Evolutionary conservation across 1,140 invertebrate genomes (phyloP), one percentile per base, ranked within the genome.

Genomic region (Papilio polytes): DNA sequence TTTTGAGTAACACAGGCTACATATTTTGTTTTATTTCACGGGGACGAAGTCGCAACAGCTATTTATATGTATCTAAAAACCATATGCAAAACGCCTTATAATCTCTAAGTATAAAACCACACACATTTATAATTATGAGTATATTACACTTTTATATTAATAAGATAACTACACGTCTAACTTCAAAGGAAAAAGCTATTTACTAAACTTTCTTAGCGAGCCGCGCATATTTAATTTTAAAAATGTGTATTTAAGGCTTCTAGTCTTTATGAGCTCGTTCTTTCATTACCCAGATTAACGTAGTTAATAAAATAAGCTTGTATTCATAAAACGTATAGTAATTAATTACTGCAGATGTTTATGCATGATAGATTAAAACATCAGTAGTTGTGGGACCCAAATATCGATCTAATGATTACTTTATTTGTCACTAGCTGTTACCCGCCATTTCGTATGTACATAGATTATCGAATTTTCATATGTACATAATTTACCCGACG

Each of bases 221-320:
- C 12, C 12, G 26, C 63, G 63, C 63, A 18, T 70, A 70, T 70
- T 70, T 70, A 13, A 70, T 70, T 70, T 31, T 31, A 70, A 31
- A 70, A 36, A 31, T 70, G 31, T 70, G 63, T 70, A 70, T 31
- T 70, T 70, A 18, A 31, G 63, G 63, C 22, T 70, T 70, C 63
- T 15, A 7, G 13, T 70, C 63, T 31, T 15, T 31, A 70, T 15
- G 12, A 31, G 31, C 12, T 18, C 7, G 26, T 31, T 70, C 63
- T 70, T 70, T 70, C 26, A 70, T 31, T 15, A 15, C 26, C 26
- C 63, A 70, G 26, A 31, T 31, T 70, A 15, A 70, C 13, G 12
- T 70, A 70, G 12, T 70, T 31, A 70, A 70, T 31, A 70, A 31
- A 31, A 13, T 31, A 70, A 26, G 22, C 59, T 56, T 18, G 31